Evolutionary conservation across 2,888 invertebrate genomes (phyloP).

Genomic region (Creontiades dilutus): DNA sequence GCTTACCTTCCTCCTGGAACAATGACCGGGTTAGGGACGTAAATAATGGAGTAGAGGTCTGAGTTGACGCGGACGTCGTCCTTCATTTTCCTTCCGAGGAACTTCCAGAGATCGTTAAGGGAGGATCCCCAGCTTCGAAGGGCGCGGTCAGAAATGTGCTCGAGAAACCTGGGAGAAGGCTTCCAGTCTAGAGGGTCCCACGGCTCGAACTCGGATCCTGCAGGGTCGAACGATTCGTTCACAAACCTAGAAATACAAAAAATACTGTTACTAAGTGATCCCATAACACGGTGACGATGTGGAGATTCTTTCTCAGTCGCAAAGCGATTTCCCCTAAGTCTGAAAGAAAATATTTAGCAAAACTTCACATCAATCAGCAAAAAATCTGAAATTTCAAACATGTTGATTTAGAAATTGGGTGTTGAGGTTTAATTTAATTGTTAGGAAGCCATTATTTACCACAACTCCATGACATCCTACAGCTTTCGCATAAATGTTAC

Average conservation of each 20-base stretch:
- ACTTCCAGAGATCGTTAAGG: conserved; percentile 87
- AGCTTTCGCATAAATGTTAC: too few relatives aligned
- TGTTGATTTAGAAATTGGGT: too few relatives aligned
- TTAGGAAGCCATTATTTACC: too few relatives aligned
- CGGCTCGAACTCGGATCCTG: conserved; percentile 86
- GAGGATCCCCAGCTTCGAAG: conserved; percentile 87
- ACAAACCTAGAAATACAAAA: conserved; percentile 78
- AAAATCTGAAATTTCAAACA: too few relatives aligned
- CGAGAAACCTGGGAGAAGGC: conserved; percentile 85
- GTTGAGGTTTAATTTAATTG: too few relatives aligned
- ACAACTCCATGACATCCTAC: too few relatives aligned
- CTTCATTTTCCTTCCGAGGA: conserved; percentile 88
- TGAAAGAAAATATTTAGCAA: too few relatives aligned
- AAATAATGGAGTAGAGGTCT: conserved; percentile 91
- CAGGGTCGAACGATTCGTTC: conserved; percentile 84
- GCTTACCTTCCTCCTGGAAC: conserved; percentile 88
- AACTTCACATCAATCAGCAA: too few relatives aligned
- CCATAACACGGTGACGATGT: too few relatives aligned
- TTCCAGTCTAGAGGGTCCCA: conserved; percentile 89
- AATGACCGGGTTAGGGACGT: conserved; percentile 90
- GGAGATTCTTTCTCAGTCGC: too few relatives aligned
- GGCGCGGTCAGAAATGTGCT: conserved; percentile 84
- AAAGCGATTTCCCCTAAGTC: too few relatives aligned
- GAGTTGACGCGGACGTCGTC: conserved; percentile 84
- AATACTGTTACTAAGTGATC: neutral